Conservation (phyloP, 2,888 invertebrate species). For the Bombyx huttoni region DNA sequence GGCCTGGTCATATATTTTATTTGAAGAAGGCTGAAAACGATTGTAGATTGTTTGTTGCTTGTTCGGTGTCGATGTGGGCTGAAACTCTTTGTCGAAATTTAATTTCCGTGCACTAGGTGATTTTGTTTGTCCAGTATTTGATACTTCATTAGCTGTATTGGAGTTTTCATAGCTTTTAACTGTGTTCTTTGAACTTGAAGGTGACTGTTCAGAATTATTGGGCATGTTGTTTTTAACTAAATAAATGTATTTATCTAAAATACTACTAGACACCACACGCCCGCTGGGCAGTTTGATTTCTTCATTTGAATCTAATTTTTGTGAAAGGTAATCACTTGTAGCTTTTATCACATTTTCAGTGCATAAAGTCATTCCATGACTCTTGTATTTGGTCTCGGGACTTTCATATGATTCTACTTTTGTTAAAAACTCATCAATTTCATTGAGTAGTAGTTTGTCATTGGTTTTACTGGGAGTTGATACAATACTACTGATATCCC, state of each 20-base stretch:
- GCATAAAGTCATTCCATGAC: conserved; percentile 19
- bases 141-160: conserved; percentile 10
- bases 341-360: conserved; percentile 55
- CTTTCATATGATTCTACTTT: conserved; percentile 59
- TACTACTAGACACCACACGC: conserved; percentile 34
- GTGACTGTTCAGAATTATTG: conserved; percentile 21
- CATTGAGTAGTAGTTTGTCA: conserved; percentile 53
- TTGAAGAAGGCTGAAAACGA: conserved; percentile 37
- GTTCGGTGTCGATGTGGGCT: conserved; percentile 60
- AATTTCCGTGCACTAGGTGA: conserved; percentile 44
- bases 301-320: conserved; percentile 36
- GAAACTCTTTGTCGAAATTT: conserved; percentile 56
- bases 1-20: conserved; percentile 56
- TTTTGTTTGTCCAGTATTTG: conserved; percentile 17
- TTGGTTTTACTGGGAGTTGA: conserved; percentile 60
- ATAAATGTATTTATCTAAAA: conserved; percentile 62
- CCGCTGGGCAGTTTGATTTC: conserved; percentile 49
- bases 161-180: conserved; percentile 12
- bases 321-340: conserved; percentile 47
- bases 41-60: conserved; percentile 18
- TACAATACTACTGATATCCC: conserved; percentile 57
- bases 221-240: conserved; percentile 42
- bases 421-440: conserved; percentile 63
- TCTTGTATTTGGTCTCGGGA: conserved; percentile 40
- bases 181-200: conserved; percentile 13